Evolutionary conservation across 2,888 invertebrate genomes (phyloP).

Genomic region (Ormia ochracea): DNA sequence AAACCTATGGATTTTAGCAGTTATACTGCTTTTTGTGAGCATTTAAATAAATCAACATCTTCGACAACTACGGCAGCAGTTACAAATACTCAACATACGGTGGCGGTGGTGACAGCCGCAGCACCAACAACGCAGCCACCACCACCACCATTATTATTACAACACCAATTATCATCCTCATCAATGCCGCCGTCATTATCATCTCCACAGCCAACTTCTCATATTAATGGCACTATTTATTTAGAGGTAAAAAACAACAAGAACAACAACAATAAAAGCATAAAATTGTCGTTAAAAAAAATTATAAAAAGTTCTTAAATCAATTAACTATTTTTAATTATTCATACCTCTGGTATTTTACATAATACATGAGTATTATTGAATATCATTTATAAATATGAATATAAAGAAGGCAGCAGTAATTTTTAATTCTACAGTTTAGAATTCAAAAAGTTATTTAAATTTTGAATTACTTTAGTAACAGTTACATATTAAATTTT

Average conservation of each 20-base stretch:
- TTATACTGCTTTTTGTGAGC: conserved; percentile 74
- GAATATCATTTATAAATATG: too few species aligned
- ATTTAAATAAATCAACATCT: conserved; percentile 72
- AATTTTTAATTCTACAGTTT: too few species aligned
- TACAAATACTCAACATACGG: conserved; percentile 58
- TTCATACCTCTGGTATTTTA: too few species aligned
- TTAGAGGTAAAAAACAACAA: conserved; percentile 69
- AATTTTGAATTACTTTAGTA: too few species aligned
- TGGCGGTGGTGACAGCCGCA: conserved; percentile 62
- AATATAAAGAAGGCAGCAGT: too few species aligned
- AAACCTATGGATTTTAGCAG: conserved; percentile 75
- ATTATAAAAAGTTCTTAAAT: too few species aligned
- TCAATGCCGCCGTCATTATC: conserved; percentile 44
- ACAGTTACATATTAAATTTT: too few species aligned
- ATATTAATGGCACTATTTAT: conserved; percentile 70
- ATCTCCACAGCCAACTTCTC: conserved; percentile 42
- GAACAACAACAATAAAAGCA: too few species aligned
- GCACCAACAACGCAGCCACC: conserved; percentile 49
- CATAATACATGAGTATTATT: too few species aligned
- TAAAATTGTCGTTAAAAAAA: conserved; percentile 9
- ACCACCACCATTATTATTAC: conserved; percentile 12
- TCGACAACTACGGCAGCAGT: conserved; percentile 64
- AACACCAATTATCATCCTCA: conserved; percentile 22
- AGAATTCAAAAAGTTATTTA: too few species aligned
- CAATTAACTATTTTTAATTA: too few species aligned